Percentiles rank a stretch among this genome's conserved stretches.
These are phyloP conservation scores for Idaea straminata DNA, from an alignment of 2,888 invertebrate genomes.

Conservation along the genomic window DNA sequence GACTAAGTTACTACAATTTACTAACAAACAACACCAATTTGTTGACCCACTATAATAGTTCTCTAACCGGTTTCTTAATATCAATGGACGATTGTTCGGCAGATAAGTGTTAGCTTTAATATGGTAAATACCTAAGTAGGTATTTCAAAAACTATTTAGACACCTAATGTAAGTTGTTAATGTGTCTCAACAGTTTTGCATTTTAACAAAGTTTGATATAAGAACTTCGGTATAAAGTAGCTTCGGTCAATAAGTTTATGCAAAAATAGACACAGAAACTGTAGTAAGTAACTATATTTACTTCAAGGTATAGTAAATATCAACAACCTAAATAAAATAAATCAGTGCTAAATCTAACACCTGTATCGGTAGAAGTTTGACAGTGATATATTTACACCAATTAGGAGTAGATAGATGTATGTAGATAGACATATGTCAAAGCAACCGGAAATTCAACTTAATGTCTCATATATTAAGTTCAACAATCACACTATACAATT, in stretches of 20 bases:
- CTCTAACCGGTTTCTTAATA: constrained; percentile 54
- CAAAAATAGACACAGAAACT: neutral
- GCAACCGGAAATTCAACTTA: constrained; percentile 32
- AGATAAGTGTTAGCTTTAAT: neutral
- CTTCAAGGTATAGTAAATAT: constrained; percentile 21
- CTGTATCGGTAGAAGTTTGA: constrained; percentile 31
- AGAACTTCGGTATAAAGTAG: no score
- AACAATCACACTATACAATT: neutral
- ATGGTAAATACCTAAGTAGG: neutral
- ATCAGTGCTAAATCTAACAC: constrained; percentile 28
- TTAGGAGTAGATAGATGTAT: constrained; percentile 19
- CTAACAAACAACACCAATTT: constrained; percentile 52
- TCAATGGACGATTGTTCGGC: constrained; percentile 38
- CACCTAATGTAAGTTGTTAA: no score
- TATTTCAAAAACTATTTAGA: neutral
- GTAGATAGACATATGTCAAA: constrained; percentile 15
- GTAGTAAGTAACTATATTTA: neutral
- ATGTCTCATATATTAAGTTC: constrained; percentile 27
- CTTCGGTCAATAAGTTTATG: neutral
- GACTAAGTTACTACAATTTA: constrained; percentile 32
- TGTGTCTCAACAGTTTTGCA: no score
- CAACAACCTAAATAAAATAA: constrained; percentile 23
- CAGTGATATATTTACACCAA: constrained; percentile 32
- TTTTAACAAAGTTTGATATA: no score
- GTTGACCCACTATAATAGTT: constrained; percentile 53